Percentiles rank a stretch among this genome's conserved stretches.
Evolutionary conservation across 2,797 vertebrate genomes (phyloP).

Genomic region (Notamacropus eugenii): DNA sequence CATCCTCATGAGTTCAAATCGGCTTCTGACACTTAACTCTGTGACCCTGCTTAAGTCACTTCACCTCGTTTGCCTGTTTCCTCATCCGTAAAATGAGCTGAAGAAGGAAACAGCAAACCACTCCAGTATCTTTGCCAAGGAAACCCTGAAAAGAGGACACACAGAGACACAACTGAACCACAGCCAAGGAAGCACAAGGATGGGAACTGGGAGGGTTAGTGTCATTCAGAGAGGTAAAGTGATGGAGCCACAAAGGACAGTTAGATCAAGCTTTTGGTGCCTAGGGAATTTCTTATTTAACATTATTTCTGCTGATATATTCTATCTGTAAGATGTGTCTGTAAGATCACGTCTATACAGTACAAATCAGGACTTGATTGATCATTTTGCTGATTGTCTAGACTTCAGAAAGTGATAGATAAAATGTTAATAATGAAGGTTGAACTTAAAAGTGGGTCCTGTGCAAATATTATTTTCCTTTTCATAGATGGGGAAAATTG

Average conservation of each 20-base stretch:
- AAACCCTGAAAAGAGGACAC: too few species aligned
- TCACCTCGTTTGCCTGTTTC: neutral
- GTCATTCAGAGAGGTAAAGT: neutral
- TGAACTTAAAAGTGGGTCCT: neutral
- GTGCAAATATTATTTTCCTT: neutral
- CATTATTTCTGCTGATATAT: too few species aligned
- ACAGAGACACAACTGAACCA: too few species aligned
- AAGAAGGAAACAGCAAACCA: too few species aligned
- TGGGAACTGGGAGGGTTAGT: too few species aligned
- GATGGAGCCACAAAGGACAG: neutral
- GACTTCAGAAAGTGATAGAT: neutral
- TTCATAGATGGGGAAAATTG: neutral
- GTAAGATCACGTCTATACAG: too few species aligned
- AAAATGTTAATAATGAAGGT: neutral
- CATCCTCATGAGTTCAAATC: neutral
- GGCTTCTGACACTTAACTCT: neutral
- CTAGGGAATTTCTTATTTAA: neutral
- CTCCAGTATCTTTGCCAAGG: too few species aligned
- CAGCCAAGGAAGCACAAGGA: neutral
- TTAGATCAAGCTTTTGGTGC: neutral
- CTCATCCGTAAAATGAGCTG: neutral
- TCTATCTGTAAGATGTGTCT: too few species aligned
- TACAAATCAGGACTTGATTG: neutral
- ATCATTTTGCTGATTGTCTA: neutral
- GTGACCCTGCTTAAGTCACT: neutral